These are phyloP conservation scores for Sarcoramphus papa DNA, from an alignment of 2,797 vertebrate species.

Conservation along the genomic window DNA sequence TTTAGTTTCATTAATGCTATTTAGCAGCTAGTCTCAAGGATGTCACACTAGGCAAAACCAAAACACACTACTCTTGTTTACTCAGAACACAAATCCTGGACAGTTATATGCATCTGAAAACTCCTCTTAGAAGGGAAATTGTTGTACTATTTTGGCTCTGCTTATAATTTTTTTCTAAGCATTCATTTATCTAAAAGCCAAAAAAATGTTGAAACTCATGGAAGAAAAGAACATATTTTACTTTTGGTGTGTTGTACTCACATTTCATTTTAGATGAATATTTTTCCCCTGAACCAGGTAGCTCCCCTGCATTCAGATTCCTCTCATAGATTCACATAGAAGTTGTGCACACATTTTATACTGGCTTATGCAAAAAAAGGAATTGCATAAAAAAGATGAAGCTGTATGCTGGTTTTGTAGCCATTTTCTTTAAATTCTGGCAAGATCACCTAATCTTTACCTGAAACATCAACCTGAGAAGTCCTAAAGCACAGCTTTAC, in stretches of 20 bases:
- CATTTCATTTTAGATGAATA: not conserved
- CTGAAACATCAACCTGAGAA: not conserved
- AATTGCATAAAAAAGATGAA: not conserved
- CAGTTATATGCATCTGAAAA: not conserved
- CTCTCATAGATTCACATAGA: not conserved
- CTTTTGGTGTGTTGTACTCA: not conserved
- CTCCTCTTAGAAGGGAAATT: not conserved
- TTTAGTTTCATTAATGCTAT: not conserved
- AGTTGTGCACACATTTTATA: not conserved
- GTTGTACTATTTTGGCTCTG: not conserved
- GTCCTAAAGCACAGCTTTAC: not conserved
- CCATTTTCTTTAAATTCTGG: not conserved
- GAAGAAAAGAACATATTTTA: not conserved
- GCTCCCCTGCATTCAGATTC: not conserved
- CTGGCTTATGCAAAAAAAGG: not conserved
- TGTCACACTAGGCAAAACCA: not conserved
- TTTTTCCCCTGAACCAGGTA: not conserved
- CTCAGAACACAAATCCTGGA: not conserved
- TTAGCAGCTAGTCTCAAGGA: not conserved
- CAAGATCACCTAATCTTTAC: not conserved
- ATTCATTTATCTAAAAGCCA: not conserved
- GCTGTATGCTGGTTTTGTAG: not conserved
- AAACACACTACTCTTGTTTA: not conserved
- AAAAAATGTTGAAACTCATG: not conserved
- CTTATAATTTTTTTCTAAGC: not conserved